A percentile compares a stretch with the other conserved stretches of the same genome.
These are phyloP conservation scores for Pseudocheirus occidentalis DNA, from an alignment of 2,797 vertebrate species.

Conservation along the genomic window DNA sequence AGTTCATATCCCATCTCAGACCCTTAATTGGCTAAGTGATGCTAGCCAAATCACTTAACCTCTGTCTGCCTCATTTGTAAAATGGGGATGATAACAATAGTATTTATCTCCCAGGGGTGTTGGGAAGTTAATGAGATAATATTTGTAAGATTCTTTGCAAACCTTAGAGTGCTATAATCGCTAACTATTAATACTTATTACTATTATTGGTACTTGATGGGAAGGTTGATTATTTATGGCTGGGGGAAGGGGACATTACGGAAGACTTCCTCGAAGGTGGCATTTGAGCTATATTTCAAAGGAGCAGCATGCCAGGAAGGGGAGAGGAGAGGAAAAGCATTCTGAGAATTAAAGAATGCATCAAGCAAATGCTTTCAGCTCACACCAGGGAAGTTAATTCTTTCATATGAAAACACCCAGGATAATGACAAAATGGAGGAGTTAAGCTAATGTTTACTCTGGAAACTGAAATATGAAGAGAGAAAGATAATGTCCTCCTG, in stretches of 20 bases:
- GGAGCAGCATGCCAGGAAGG: not conserved
- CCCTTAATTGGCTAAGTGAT: not conserved
- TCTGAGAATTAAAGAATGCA: not conserved
- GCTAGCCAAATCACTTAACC: not conserved
- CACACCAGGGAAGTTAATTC: not conserved
- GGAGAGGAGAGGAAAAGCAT: not conserved
- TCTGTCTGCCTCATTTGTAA: not conserved
- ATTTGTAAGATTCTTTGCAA: not conserved
- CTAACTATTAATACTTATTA: not conserved
- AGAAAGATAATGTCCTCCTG: not conserved
- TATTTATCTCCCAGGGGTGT: not conserved
- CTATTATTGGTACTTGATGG: not conserved
- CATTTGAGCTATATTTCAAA: not conserved
- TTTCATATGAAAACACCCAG: not conserved
- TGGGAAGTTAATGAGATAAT: not conserved
- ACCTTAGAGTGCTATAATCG: not conserved
- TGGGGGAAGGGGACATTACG: not conserved
- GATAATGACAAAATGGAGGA: not conserved
- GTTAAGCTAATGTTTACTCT: not conserved
- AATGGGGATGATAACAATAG: not conserved
- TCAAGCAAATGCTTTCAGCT: not conserved
- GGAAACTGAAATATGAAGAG: not conserved
- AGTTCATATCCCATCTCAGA: not conserved
- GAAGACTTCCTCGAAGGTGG: not conserved
- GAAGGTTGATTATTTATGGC: not conserved